A percentile compares a stretch with the other conserved stretches of the same genome.
These are phyloP conservation scores for Diprion similis DNA, from an alignment of 1,140 invertebrate species.

Conservation along the genomic window DNA sequence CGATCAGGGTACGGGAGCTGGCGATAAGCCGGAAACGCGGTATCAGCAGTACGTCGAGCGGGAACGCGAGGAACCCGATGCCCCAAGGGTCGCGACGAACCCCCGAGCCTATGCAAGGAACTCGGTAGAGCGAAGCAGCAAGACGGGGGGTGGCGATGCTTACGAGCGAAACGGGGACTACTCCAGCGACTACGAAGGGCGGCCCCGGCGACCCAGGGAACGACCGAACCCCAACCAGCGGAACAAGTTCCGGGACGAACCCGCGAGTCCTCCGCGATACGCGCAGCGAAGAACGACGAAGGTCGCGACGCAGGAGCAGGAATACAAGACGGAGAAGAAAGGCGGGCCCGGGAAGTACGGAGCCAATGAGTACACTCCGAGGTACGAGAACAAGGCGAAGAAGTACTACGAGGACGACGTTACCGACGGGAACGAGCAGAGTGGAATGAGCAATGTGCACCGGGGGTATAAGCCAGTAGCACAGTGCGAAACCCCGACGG, in stretches of 20 bases:
- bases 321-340: conserved; percentile 33
- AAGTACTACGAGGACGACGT: conserved; percentile 47
- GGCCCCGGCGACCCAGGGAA: background rate
- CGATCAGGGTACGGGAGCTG: conserved; percentile 36
- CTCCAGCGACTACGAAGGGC: conserved; percentile 16
- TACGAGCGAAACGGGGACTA: conserved; percentile 27
- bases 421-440: conserved; percentile 51
- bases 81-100: conserved; percentile 39
- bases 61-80: conserved; percentile 32
- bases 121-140: conserved; percentile 12
- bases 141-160: background rate
- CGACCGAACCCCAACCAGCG: conserved; percentile 35
- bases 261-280: conserved; percentile 29
- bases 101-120: conserved; percentile 23
- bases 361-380: conserved; percentile 21
- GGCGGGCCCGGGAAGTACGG: conserved; percentile 14
- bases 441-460: conserved; percentile 19
- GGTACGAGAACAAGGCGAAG: conserved; percentile 41
- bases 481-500: background rate
- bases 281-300: conserved; percentile 39
- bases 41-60: conserved; percentile 15
- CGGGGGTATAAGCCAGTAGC: no score
- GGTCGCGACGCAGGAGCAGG: conserved; percentile 34
- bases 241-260: conserved; percentile 30
- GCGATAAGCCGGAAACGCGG: conserved; percentile 26